These are phyloP conservation scores for Eulemur macaco DNA, from an alignment of 2,113 vertebrate species.

Conservation along the genomic window DNA sequence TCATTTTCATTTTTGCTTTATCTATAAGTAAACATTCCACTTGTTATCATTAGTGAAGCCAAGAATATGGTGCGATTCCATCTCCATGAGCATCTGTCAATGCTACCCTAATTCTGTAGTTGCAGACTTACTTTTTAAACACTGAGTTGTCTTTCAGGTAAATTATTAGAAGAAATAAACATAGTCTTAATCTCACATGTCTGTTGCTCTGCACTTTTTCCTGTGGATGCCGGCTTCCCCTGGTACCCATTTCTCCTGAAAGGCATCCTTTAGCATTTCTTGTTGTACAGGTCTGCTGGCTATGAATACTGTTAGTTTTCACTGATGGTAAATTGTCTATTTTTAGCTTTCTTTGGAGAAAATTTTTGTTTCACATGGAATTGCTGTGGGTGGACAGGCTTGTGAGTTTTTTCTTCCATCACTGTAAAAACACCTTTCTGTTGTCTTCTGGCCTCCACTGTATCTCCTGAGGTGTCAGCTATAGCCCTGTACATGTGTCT, in stretches of 20 bases:
- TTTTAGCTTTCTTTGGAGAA: not conserved
- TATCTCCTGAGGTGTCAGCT: not conserved
- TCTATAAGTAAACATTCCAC: not conserved
- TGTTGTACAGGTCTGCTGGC: fast-evolving
- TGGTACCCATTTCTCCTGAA: not conserved
- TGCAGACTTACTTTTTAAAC: not conserved
- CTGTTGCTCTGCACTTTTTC: not conserved
- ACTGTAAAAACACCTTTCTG: not conserved
- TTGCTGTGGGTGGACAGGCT: not conserved
- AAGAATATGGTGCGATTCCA: not conserved
- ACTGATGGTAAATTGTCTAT: not conserved
- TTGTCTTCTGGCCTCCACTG: not conserved
- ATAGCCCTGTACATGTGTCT: not conserved
- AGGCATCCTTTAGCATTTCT: fast-evolving
- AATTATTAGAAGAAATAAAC: not conserved
- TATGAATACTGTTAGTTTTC: not conserved
- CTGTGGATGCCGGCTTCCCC: fast-evolving
- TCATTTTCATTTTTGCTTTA: not conserved
- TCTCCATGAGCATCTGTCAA: not conserved
- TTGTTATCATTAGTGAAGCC: not conserved
- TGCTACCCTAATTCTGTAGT: not conserved
- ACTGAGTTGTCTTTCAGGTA: not conserved
- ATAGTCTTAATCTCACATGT: not conserved
- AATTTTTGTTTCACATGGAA: not conserved
- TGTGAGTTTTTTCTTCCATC: not conserved